phyloP scores from a whole-genome alignment of 2,888 invertebrate species.

The Hermaeophaga mercurialis region DNA sequence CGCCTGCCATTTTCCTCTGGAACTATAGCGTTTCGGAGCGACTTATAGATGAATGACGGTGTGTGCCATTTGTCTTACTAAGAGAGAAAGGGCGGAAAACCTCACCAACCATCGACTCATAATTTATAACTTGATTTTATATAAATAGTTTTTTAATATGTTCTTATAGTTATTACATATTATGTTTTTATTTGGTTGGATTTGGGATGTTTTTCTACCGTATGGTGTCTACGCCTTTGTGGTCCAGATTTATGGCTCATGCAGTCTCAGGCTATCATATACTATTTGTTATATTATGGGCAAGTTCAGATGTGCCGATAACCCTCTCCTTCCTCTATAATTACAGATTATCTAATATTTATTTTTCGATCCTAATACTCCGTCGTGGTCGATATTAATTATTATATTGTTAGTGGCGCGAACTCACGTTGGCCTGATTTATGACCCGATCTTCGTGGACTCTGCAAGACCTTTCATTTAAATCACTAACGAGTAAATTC shows the following conservation, averaged over 20 bases:
- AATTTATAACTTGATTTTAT: no score
- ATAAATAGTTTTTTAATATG: no score
- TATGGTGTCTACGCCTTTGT: neutral
- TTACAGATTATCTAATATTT: constrained; percentile 56
- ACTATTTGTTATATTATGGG: constrained; percentile 36
- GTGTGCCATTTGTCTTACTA: no score
- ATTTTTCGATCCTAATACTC: constrained; percentile 55
- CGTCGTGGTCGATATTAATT: constrained; percentile 53
- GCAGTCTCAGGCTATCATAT: constrained; percentile 35
- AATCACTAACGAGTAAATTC: constrained; percentile 55
- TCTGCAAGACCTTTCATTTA: constrained; percentile 48
- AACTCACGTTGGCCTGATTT: constrained; percentile 55
- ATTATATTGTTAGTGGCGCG: constrained; percentile 55
- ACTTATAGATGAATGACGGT: no score
- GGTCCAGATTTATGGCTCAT: constrained; percentile 30
- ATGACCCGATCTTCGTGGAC: constrained; percentile 42
- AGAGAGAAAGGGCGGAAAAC: no score
- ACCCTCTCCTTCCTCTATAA: constrained; percentile 48
- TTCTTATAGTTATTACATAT: no score
- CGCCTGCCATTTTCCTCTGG: no score
- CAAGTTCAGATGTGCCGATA: constrained; percentile 44
- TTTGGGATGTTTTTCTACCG: no score
- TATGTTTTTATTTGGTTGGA: no score
- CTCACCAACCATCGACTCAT: no score
- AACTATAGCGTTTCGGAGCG: no score